Conservation (phyloP, 2,888 invertebrate species). For the Prenolepis imparis region DNA sequence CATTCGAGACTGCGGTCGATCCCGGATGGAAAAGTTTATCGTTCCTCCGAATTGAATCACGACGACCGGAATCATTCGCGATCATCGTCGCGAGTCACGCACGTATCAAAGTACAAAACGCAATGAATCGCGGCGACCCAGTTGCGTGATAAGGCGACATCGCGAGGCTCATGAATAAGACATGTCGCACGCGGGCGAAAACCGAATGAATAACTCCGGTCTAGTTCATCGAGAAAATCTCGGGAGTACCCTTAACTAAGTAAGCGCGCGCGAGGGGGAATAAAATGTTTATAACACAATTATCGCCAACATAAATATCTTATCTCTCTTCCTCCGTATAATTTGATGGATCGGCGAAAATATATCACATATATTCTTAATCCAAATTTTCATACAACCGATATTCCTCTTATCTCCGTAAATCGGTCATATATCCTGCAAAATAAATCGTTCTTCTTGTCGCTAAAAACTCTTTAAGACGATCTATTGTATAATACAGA, state of each 20-base stretch:
- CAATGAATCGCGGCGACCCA: slow-evolving; percentile 1
- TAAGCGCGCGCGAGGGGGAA: not conserved
- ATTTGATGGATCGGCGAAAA: not conserved
- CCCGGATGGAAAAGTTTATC: slow-evolving; percentile 11
- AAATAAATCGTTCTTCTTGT: not conserved
- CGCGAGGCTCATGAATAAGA: slow-evolving; percentile 32
- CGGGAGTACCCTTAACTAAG: not conserved
- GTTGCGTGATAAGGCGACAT: slow-evolving; percentile 22
- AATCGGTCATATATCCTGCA: not conserved
- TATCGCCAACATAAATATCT: slow-evolving; percentile 1
- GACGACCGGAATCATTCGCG: not conserved
- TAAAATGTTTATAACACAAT: slow-evolving; percentile 23
- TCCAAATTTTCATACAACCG: not conserved
- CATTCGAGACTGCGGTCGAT: not conserved
- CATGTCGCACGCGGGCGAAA: not conserved
- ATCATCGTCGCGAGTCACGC: not conserved
- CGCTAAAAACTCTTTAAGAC: not conserved
- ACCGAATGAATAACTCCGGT: not conserved
- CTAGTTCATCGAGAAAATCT: not conserved
- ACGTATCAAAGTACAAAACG: slow-evolving; percentile 7
- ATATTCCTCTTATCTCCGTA: not conserved
- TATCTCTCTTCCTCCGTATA: not conserved
- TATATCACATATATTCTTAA: slow-evolving; percentile 1
- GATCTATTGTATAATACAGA: no score
- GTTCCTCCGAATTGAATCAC: not conserved